Conservation (phyloP, 2,113 vertebrate species). For the Atractosteus spatula region DNA sequence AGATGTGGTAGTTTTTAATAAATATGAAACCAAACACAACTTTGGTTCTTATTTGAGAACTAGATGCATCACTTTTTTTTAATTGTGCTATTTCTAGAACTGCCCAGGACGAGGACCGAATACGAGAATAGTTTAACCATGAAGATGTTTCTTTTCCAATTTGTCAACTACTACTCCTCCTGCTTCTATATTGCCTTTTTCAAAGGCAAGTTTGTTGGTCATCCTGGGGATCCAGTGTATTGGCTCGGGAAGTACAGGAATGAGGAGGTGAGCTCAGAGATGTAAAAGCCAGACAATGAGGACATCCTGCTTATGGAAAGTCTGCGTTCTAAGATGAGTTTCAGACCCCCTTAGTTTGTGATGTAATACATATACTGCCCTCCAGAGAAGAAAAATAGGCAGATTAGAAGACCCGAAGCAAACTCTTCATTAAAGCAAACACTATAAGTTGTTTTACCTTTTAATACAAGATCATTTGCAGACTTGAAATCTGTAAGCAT, state of each 20-base stretch:
- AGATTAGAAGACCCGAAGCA: too few species aligned
- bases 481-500: too few species aligned
- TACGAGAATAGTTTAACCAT: slow-evolving; percentile 92
- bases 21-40: too few species aligned
- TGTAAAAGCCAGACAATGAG: not conserved
- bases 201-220: slow-evolving; percentile 87
- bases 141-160: slow-evolving; percentile 97
- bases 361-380: too few species aligned
- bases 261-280: slow-evolving; percentile 77
- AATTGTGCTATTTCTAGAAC: slow-evolving; percentile 61
- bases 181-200: slow-evolving; percentile 95
- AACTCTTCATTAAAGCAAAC: too few species aligned
- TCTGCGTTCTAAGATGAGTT: too few species aligned
- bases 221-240: slow-evolving; percentile 82
- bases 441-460: too few species aligned
- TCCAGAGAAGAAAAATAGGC: too few species aligned
- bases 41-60: not conserved
- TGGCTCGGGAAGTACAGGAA: slow-evolving; percentile 83
- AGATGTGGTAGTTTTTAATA: too few species aligned
- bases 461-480: too few species aligned
- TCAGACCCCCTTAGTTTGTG: too few species aligned
- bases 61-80: not conserved
- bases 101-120: slow-evolving; percentile 86
- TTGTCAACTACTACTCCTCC: slow-evolving; percentile 94
- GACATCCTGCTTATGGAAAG: not conserved